Percentiles rank a stretch among this genome's conserved stretches.
These are phyloP conservation scores for Ypsolopha scabrella DNA, from an alignment of 2,888 invertebrate genomes.

Conservation along the genomic window DNA sequence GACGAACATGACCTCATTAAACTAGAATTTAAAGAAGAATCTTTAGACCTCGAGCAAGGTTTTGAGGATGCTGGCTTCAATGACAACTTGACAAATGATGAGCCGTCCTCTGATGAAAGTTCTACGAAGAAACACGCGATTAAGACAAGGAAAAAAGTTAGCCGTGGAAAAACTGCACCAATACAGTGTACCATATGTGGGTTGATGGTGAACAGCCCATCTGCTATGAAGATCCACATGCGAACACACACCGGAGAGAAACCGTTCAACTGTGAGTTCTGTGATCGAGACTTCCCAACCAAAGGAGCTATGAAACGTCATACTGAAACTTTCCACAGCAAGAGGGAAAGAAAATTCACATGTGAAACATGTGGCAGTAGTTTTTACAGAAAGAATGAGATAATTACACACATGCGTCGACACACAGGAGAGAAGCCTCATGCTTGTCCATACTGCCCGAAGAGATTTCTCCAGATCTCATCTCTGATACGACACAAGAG, in stretches of 20 bases:
- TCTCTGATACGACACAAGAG: conserved; percentile 52
- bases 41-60: background rate
- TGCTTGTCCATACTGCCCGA: conserved; percentile 40
- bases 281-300: conserved; percentile 33
- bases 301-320: conserved; percentile 49
- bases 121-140: background rate
- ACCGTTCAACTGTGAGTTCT: conserved; percentile 39
- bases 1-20: background rate
- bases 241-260: conserved; percentile 54
- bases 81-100: no score
- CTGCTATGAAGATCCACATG: conserved; percentile 48
- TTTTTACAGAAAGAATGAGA: conserved; percentile 47
- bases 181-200: conserved; percentile 47
- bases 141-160: background rate
- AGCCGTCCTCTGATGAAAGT: no score
- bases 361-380: conserved; percentile 58
- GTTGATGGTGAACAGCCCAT: conserved; percentile 29
- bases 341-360: conserved; percentile 41
- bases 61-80: no score
- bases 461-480: conserved; percentile 43
- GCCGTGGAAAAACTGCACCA: conserved; percentile 22
- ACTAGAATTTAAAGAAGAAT: conserved; percentile 2
- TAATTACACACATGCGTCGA: conserved; percentile 47
- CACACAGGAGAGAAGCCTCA: conserved; percentile 54
- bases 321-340: conserved; percentile 30